These are phyloP conservation scores for Verasper variegatus DNA, from an alignment of 2,113 vertebrate species.

Conservation along the genomic window DNA sequence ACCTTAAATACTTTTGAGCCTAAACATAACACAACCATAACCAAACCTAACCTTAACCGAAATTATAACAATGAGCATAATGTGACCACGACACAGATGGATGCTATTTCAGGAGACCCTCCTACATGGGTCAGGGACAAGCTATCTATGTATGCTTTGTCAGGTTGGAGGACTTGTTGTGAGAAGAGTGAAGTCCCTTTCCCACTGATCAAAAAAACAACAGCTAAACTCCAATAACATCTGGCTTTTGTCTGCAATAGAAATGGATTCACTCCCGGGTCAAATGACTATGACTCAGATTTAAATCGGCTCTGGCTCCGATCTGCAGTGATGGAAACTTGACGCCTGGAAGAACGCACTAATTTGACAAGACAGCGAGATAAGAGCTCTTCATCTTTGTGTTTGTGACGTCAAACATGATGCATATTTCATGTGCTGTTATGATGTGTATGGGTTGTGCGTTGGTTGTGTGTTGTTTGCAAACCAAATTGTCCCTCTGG, in stretches of 20 bases:
- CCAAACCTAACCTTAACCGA: background rate
- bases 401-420: too few relatives aligned
- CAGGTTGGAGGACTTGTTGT: background rate
- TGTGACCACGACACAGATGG: background rate
- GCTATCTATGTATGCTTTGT: background rate
- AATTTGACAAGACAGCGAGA: background rate
- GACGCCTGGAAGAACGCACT: background rate
- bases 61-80: background rate
- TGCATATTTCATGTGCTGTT: too few relatives aligned
- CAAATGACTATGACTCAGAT: background rate
- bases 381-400: background rate
- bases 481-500: too few relatives aligned
- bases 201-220: too few relatives aligned
- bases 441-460: too few relatives aligned
- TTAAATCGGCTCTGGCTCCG: background rate
- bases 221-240: too few relatives aligned
- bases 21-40: background rate
- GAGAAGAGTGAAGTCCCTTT: too few relatives aligned
- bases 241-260: too few relatives aligned
- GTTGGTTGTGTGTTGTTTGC: too few relatives aligned
- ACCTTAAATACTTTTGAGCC: too few relatives aligned
- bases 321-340: background rate
- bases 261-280: too few relatives aligned
- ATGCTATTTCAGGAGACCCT: background rate
- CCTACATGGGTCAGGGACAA: background rate